These are phyloP conservation scores for Aurelia sp. DNA, from an alignment of 30 jellyfish, hydroid and myxozoan genomes.

Conservation along the genomic window DNA sequence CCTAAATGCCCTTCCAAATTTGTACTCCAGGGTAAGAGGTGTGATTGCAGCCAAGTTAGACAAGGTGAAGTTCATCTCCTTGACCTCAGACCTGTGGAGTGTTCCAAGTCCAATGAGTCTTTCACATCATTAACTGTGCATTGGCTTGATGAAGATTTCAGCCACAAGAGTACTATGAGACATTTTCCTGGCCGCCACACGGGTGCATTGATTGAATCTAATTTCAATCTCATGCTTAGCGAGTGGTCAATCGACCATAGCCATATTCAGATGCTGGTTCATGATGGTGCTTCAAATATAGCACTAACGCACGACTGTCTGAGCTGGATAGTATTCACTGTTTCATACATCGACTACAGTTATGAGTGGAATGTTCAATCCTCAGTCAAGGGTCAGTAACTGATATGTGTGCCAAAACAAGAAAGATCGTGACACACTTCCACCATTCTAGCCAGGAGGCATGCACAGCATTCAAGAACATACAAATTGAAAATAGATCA, in stretches of 20 bases:
- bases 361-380: constrained; percentile 37
- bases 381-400: constrained; percentile 62
- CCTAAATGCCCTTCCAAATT: constrained; percentile 43
- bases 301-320: constrained; percentile 56
- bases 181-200: constrained; percentile 75
- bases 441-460: constrained; percentile 72
- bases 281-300: constrained; percentile 79
- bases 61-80: constrained; percentile 54
- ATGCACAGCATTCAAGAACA: constrained; percentile 9
- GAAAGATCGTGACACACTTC: constrained; percentile 70
- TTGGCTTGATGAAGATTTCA: constrained; percentile 67
- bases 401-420: constrained; percentile 60
- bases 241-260: constrained; percentile 58
- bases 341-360: constrained; percentile 59
- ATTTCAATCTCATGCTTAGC: constrained; percentile 47
- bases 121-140: constrained; percentile 62
- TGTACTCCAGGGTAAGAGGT: constrained; percentile 31
- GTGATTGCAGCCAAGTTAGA: constrained; percentile 45
- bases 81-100: constrained; percentile 79
- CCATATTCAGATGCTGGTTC: constrained; percentile 69
- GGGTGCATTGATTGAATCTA: constrained; percentile 47
- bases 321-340: constrained; percentile 67
- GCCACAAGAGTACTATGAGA: constrained; percentile 57
- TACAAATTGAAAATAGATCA: too few relatives aligned
- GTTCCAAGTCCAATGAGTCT: constrained; percentile 69